Conservation (phyloP, 2,888 invertebrate genomes). For the Amiota communis region DNA sequence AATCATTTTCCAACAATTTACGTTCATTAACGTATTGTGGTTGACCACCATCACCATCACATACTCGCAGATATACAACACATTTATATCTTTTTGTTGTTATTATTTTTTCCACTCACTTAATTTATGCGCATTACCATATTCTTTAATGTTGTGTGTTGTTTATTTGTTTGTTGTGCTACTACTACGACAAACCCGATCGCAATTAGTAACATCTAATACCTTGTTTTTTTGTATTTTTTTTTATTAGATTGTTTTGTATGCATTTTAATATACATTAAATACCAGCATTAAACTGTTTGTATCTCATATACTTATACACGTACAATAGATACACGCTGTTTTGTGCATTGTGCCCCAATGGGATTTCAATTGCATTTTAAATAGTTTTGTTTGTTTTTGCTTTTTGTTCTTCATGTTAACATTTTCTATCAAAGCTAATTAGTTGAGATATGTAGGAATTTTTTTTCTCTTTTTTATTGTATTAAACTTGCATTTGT, state of each 20-base stretch:
- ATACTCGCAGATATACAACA: neutral
- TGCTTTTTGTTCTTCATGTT: neutral
- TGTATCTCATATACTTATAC: neutral
- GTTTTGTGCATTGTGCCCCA: neutral
- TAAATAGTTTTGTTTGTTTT: conserved; percentile 8
- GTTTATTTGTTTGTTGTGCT: neutral
- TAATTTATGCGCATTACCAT: conserved; percentile 6
- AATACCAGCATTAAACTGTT: neutral
- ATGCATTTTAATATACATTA: conserved; percentile 15
- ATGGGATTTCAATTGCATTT: conserved; percentile 26
- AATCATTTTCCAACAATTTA: conserved; percentile 55
- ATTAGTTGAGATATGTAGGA: conserved; percentile 43
- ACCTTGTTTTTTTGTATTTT: neutral
- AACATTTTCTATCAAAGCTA: conserved; percentile 35
- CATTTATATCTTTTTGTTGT: neutral
- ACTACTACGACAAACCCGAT: neutral
- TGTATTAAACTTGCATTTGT: conserved; percentile 33
- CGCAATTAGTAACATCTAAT: conserved; percentile 28
- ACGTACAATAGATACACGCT: conserved; percentile 5
- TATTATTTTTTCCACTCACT: neutral
- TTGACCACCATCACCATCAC: too few species aligned
- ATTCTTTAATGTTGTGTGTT: neutral
- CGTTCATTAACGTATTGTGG: conserved; percentile 51
- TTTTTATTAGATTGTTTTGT: too few species aligned
- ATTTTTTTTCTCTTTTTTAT: conserved; percentile 28